Evolutionary conservation across 2,888 invertebrate species (phyloP).

Genomic region (Drosophila mimica): DNA sequence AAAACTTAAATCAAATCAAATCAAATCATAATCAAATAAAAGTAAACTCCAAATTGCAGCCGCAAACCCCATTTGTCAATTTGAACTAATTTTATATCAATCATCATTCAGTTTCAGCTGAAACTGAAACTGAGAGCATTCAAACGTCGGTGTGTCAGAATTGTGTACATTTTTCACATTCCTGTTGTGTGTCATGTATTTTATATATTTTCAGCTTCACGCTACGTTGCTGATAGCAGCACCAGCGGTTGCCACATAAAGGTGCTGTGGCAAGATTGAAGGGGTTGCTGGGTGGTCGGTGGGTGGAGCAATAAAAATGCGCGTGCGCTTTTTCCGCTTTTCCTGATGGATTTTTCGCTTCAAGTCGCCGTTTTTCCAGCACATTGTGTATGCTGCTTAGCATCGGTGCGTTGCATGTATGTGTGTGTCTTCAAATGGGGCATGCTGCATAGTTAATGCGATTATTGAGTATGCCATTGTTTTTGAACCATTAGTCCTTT

Average conservation of each 20-base stretch:
- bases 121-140: slow-evolving; percentile 26
- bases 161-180: slow-evolving; percentile 20
- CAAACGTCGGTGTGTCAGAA: slow-evolving; percentile 22
- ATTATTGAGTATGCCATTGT: slow-evolving; percentile 21
- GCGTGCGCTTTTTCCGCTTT: slow-evolving; percentile 11
- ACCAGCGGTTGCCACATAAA: slow-evolving; percentile 4
- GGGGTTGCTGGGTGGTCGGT: too few relatives aligned
- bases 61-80: neutral
- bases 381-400: slow-evolving; percentile 53
- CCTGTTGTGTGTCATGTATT: slow-evolving; percentile 20
- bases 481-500: slow-evolving; percentile 7
- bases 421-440: neutral
- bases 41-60: neutral
- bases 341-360: slow-evolving; percentile 52
- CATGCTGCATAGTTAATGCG: slow-evolving; percentile 36
- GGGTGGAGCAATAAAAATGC: slow-evolving; percentile 20
- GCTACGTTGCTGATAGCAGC: slow-evolving; percentile 9
- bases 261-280: neutral
- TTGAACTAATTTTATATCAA: neutral
- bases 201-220: slow-evolving; percentile 4
- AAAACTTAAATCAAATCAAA: slow-evolving; percentile 4
- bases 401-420: neutral
- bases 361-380: slow-evolving; percentile 7
- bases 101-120: neutral
- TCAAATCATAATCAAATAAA: slow-evolving; percentile 4